phyloP scores from a whole-genome alignment of 1,140 invertebrate species.

The Euura lappo region DNA sequence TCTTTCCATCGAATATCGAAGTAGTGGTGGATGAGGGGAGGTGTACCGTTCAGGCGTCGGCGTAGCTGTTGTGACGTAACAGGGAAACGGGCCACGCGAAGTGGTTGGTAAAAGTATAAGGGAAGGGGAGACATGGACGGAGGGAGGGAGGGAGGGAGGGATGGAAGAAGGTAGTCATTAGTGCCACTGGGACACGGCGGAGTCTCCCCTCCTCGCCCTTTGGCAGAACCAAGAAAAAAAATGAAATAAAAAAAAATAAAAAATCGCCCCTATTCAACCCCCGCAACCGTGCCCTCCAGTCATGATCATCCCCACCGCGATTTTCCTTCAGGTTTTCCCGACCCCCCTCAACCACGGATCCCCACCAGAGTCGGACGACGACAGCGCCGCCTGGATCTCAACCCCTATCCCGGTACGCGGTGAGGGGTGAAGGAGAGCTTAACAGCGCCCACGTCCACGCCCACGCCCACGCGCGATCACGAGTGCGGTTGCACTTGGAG shows the following conservation, averaged over 20 bases:
- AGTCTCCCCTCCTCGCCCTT: constrained; percentile 1
- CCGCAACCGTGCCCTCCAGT: not conserved
- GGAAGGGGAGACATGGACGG: not conserved
- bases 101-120: not conserved
- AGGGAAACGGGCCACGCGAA: constrained; percentile 24
- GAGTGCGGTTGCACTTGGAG: no score
- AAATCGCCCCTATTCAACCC: not conserved
- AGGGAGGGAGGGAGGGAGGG: constrained; percentile 20
- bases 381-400: no score
- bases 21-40: constrained; percentile 18
- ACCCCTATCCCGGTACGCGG: no score
- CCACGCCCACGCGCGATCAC: not conserved
- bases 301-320: not conserved
- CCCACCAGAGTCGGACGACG: no score
- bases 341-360: no score
- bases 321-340: not conserved
- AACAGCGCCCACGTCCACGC: no score
- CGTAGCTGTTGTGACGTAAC: constrained; percentile 35
- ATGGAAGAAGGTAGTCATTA: constrained; percentile 41
- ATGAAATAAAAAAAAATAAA: no score
- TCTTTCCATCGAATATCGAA: not conserved
- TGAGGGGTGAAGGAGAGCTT: no score
- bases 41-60: not conserved
- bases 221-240: not conserved
- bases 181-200: constrained; percentile 49